phyloP scores from a whole-genome alignment of 1,140 invertebrate species.

The Diprion similis region DNA sequence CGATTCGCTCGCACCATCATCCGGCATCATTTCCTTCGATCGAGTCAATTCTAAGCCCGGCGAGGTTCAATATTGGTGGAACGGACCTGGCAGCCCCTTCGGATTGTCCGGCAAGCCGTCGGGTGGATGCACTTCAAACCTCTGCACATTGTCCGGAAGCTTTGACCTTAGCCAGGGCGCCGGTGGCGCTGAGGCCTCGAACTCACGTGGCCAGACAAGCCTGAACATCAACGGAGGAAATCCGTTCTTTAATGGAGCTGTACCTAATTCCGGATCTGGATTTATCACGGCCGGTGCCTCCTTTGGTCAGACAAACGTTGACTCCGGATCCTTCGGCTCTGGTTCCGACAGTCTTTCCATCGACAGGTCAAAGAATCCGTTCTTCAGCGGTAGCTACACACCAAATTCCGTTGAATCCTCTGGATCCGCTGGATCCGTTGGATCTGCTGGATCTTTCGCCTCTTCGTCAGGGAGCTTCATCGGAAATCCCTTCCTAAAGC shows the following conservation, averaged over 20 bases:
- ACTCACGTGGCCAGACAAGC: slow-evolving; percentile 12
- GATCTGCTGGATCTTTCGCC: background rate
- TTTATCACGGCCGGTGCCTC: background rate
- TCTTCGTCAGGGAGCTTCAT: background rate
- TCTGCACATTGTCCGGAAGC: slow-evolving; percentile 16
- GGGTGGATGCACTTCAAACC: slow-evolving; percentile 19
- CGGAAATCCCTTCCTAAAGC: slow-evolving; percentile 28
- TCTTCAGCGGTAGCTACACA: slow-evolving; percentile 23
- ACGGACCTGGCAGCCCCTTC: slow-evolving; percentile 23
- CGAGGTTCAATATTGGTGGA: slow-evolving; percentile 28
- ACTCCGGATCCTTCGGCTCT: background rate
- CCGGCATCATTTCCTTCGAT: background rate
- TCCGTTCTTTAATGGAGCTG: background rate
- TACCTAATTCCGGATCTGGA: background rate
- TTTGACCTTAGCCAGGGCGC: slow-evolving; percentile 16
- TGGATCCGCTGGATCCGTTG: background rate
- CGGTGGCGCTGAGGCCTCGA: slow-evolving; percentile 12
- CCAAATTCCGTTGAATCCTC: background rate
- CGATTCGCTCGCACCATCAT: too few relatives aligned
- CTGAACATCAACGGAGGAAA: slow-evolving; percentile 14
- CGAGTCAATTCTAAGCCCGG: background rate
- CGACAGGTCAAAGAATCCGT: slow-evolving; percentile 30
- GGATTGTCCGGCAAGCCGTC: slow-evolving; percentile 8
- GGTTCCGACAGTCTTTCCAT: background rate
- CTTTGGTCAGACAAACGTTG: background rate